Conservation (phyloP, 2,797 vertebrate genomes). For the Peromyscus melanophrys region DNA sequence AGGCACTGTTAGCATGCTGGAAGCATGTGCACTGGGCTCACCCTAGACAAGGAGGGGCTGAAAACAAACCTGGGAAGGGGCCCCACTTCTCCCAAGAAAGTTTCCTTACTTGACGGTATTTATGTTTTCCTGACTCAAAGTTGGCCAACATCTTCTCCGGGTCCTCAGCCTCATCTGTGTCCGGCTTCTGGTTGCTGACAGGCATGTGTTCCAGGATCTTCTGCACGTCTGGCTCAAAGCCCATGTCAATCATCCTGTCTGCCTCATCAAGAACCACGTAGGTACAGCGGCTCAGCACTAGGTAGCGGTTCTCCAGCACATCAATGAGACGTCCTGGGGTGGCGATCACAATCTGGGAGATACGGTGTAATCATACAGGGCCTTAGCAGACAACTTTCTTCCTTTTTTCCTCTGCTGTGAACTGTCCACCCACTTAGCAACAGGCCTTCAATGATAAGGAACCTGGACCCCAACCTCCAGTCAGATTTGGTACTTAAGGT, state of each 20-base stretch:
- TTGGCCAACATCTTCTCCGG: slow-evolving; percentile 98
- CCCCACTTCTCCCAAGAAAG: neutral
- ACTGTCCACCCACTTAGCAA: neutral
- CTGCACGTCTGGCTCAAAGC: slow-evolving; percentile 98
- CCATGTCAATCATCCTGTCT: slow-evolving; percentile 99
- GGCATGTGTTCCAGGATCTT: slow-evolving; percentile 99
- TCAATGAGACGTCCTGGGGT: slow-evolving; percentile 98
- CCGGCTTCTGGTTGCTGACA: slow-evolving; percentile 98
- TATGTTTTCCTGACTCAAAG: slow-evolving; percentile 98
- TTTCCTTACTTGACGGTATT: slow-evolving; percentile 96
- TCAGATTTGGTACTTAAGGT: neutral
- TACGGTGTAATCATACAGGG: neutral
- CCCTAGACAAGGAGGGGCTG: neutral
- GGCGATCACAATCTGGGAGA: slow-evolving; percentile 95
- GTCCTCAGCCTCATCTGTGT: slow-evolving; percentile 98
- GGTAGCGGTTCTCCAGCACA: slow-evolving; percentile 98
- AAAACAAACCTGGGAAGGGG: neutral
- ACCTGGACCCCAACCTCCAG: neutral
- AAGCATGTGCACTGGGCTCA: neutral
- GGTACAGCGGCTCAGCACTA: slow-evolving; percentile 98
- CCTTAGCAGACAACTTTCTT: neutral
- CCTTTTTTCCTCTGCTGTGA: neutral
- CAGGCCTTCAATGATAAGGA: slow-evolving; percentile 31
- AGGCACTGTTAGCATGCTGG: neutral
- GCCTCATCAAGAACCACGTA: slow-evolving; percentile 99